Conservation (phyloP, 2,797 vertebrate genomes). For the Emys orbicularis region DNA sequence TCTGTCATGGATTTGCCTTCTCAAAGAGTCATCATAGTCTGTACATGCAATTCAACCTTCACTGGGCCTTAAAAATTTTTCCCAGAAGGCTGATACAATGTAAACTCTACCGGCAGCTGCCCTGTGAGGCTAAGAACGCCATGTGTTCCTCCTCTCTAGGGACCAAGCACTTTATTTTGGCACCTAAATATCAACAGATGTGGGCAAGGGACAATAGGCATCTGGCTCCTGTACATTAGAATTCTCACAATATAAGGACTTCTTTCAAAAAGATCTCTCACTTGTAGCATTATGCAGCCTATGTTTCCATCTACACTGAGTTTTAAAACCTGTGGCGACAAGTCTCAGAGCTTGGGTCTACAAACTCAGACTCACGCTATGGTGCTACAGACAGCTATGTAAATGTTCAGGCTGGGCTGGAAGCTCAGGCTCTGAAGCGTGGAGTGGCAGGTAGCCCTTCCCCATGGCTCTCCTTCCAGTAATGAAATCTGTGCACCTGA, state of each 20-base stretch:
- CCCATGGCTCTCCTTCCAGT: no score
- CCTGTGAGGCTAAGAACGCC: neutral
- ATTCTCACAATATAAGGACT: neutral
- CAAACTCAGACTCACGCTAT: no score
- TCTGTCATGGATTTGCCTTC: neutral
- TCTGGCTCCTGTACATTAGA: neutral
- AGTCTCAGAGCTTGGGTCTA: no score
- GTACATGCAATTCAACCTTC: neutral
- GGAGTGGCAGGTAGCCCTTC: no score
- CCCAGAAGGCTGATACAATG: rapidly evolving
- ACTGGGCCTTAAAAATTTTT: no score
- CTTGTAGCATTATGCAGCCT: neutral
- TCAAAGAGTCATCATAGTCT: neutral
- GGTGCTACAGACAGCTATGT: no score
- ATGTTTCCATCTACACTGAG: no score
- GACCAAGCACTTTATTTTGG: neutral
- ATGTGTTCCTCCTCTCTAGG: neutral
- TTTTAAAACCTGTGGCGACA: no score
- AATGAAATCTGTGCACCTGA: no score
- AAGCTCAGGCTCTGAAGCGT: no score
- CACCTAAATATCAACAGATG: neutral
- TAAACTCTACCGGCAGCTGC: rapidly evolving
- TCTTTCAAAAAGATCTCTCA: neutral
- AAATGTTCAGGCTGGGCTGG: no score
- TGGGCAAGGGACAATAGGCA: neutral